phyloP scores from a whole-genome alignment of 2,113 vertebrate species.

The Corvus hawaiiensis region DNA sequence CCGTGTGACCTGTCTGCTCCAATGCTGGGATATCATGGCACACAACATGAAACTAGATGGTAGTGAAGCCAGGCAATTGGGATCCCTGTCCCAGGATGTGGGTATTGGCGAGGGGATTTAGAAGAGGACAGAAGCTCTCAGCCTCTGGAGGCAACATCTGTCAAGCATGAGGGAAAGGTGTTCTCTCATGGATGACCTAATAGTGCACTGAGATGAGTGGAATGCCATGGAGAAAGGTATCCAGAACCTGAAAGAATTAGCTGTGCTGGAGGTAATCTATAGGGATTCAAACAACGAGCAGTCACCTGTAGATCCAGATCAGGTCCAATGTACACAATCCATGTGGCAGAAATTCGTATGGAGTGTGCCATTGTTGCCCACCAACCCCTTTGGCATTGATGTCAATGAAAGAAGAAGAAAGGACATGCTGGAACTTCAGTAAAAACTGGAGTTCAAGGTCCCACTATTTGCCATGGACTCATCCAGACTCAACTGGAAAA shows the following conservation, averaged over 20 bases:
- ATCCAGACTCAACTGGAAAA: background rate
- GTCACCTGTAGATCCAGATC: background rate
- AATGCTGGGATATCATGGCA: background rate
- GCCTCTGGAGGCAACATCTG: background rate
- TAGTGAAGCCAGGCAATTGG: background rate
- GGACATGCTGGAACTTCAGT: background rate
- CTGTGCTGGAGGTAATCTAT: background rate
- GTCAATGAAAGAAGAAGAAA: background rate
- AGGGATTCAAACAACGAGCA: background rate
- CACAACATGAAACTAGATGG: background rate
- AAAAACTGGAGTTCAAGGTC: background rate
- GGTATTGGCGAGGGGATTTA: background rate
- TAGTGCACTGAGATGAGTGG: background rate
- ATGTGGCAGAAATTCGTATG: background rate
- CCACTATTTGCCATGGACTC: background rate
- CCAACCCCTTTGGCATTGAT: background rate
- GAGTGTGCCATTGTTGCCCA: rapidly evolving
- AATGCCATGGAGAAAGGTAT: background rate
- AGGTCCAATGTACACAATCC: background rate
- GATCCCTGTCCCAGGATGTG: background rate
- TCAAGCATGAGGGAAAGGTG: background rate
- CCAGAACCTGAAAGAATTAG: background rate
- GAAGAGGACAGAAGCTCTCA: background rate
- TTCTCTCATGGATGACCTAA: background rate
- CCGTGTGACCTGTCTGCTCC: background rate